Base-by-base conservation (phyloP, 2,797 vertebrate genomes). In the Halcyon smyrnensis region DNA sequence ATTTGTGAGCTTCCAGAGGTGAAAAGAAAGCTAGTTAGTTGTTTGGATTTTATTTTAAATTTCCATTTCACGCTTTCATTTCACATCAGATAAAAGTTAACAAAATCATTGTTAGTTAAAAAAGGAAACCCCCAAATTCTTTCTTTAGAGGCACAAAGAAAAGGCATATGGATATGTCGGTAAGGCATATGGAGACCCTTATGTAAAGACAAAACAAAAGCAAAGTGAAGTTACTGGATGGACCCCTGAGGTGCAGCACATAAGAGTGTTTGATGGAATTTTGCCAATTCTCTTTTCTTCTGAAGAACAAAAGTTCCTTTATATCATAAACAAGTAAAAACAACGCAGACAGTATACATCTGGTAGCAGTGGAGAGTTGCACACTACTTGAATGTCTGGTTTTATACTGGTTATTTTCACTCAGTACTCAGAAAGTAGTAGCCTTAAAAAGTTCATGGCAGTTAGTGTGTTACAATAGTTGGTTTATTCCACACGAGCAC, bases 121-220 rank as follows among this genome's bases (percentile, higher is more conserved):
- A 65, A 54, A 50, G 54, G 16, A 28, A 80, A 62, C 6, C 3
- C 3, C 16, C 18, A 18, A 51, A 27, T 80, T 67, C 77, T 93
- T 89, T 82, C 79, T 95, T 88, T 0, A 0, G 7, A 68, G 19
- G n/a, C 68, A 92, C 8, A 89, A 91, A 90, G 48, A 74, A 84
- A 87, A 89, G 51, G 30, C 96, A 95, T 94, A 91, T 79, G 93
- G 50, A 8, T 95, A 54, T 60, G 43, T 39, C 96, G 88, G 90
- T 95, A 95, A 93, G 94, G 65, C 93, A 94, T 96, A 96, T 95
- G 93, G 94, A 93, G 77, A 73, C 71, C 34, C 86, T 93, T 95
- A 95, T 78, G 63, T 82, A 95, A 95, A 95, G 78, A 92, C 75
- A 92, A 93, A 92, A 93, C 79, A 91, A 95, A 93, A 81, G 21